phyloP scores from a whole-genome alignment of 2,113 vertebrate species.

The Numenius arquata region DNA sequence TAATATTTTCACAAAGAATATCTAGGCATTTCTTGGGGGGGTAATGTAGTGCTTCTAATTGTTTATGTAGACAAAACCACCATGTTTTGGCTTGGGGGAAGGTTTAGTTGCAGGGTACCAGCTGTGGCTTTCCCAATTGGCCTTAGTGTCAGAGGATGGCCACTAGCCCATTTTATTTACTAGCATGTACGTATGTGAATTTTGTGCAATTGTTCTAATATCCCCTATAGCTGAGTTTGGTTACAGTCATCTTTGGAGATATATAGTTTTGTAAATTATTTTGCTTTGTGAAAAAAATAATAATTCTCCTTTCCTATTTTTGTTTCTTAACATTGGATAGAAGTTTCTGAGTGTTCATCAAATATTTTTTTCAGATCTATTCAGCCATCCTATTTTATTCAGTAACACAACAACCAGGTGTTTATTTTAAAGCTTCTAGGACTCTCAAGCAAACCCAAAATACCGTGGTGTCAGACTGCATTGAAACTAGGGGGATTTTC shows the following conservation, averaged over 20 bases:
- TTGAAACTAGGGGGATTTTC: neutral
- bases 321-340: neutral
- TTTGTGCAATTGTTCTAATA: neutral
- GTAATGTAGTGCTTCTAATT: neutral
- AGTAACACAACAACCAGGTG: accelerated
- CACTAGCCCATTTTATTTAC: neutral
- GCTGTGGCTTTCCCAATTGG: neutral
- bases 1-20: neutral
- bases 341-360: neutral
- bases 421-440: neutral
- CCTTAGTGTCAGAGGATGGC: neutral
- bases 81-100: neutral
- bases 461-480: neutral
- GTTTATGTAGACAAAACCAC: neutral
- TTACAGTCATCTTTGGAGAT: neutral
- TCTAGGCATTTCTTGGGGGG: neutral
- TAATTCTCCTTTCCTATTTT: neutral
- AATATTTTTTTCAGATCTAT: neutral
- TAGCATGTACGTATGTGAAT: accelerated
- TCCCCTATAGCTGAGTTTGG: neutral
- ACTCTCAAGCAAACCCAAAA: neutral
- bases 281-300: neutral
- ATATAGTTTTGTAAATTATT: neutral
- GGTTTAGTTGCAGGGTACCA: neutral
- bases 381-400: neutral